Base-by-base conservation (phyloP, 2,797 vertebrate species). In the Leucoraja ocellata region DNA sequence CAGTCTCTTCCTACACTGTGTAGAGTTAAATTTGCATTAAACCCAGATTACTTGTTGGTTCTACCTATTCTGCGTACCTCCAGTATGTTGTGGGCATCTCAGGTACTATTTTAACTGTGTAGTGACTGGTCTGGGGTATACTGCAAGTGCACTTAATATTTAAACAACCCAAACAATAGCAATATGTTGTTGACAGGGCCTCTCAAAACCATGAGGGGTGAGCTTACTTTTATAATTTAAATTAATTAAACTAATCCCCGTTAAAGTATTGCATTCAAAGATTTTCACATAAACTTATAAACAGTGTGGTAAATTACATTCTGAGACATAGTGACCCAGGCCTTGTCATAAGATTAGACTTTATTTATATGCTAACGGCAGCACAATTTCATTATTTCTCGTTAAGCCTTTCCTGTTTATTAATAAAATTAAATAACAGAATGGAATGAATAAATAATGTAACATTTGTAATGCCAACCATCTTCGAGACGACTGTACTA, bases 401-500 rank as follows among this genome's bases (percentile, higher is more conserved):
- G 13, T 86, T 86, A 86, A 84, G 63, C 16, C n/a, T 63, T 63
- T 13, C 28, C 83, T 65, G 83, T 65, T 86, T 86, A 32, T 86
- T 63, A 86, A 86, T 28, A 86, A 86, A 86, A 86, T 86, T 86
- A 86, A 86, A 63, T 86, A 58, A 86, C 83, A 65, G 4, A 18
- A 5, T 32, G 58, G 83, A 63, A 86, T 65, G n/a, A 86, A 86
- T 86, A 86, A 86, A 65, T 86, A 86, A 86, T 65, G 5, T 32
- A 63, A 16, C n/a, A 86, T 86, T 28, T 86, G 83, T 63, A 1
- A 58, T 16, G 28, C 25, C n/a, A 63, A 86, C 63, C 83, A n/a
- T 63, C 46, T 58, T 46, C 54, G 58, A 63, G 58, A 61, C 2
- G 54, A 25, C 46, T 58, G 54, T 16, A 32, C n/a, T n/a, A 63